Percentiles rank a stretch among this genome's conserved stretches.
Conservation (phyloP, 2,797 vertebrate species). For the Phaenicophaeus curvirostris region DNA sequence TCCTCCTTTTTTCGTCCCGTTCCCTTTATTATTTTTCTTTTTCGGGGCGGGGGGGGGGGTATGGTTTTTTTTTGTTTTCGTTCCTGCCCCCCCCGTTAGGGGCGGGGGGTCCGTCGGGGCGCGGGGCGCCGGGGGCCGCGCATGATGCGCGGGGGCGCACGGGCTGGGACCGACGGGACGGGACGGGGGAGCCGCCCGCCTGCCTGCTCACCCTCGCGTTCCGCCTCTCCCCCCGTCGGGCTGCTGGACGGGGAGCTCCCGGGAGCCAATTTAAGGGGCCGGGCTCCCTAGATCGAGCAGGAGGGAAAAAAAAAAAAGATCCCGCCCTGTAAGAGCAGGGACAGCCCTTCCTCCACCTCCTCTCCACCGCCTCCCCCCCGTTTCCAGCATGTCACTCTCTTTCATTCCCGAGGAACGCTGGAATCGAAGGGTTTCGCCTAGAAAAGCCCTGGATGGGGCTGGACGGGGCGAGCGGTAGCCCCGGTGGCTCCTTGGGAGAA, state of each 20-base stretch:
- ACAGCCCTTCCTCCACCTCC: conserved; percentile 3
- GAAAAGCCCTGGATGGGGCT: not conserved
- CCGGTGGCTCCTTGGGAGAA: not conserved
- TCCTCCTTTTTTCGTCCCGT: too few relatives aligned
- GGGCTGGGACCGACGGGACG: conserved; percentile 18
- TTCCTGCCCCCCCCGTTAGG: not conserved
- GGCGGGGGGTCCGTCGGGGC: conserved; percentile 24
- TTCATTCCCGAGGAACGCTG: not conserved
- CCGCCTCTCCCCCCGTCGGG: conserved; percentile 72
- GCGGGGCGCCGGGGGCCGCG: conserved; percentile 30
- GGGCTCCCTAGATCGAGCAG: conserved; percentile 35
- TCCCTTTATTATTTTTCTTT: too few relatives aligned
- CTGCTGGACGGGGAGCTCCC: conserved; percentile 50
- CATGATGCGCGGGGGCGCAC: conserved; percentile 33
- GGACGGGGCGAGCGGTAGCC: not conserved
- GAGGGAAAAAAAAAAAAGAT: not conserved
- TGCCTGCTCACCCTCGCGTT: conserved; percentile 57
- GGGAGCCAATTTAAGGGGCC: conserved; percentile 60
- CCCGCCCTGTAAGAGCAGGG: conserved; percentile 15
- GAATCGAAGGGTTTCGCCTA: conserved; percentile 13
- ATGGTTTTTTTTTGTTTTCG: too few relatives aligned
- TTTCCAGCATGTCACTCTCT: conserved; percentile 24
- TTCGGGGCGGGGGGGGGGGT: too few relatives aligned
- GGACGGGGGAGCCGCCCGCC: conserved; percentile 3
- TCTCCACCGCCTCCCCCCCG: too few relatives aligned